Base-by-base conservation (phyloP, 2,888 invertebrate genomes). In the Tetragnatha montana region DNA sequence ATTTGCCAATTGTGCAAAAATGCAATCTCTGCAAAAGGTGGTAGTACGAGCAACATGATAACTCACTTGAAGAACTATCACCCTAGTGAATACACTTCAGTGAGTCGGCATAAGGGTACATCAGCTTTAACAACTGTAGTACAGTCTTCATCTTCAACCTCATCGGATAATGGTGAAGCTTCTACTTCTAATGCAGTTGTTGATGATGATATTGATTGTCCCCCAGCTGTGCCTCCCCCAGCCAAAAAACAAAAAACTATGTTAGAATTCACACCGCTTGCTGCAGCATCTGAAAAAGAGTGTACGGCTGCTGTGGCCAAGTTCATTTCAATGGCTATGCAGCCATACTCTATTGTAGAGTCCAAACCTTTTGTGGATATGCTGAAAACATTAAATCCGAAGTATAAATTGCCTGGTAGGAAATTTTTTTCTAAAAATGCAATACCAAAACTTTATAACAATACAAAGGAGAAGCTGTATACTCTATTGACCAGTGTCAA, bases 341-440 rank as follows among this genome's bases (percentile, higher is more conserved):
- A 78, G 50, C 50, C 60, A 1, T 78, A 21, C 17, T 8, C 47
- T 78, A 17, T 78, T 19, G 78, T 78, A 14, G 78, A 78, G 50
- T 17, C 14, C 1, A 78, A 60, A 78, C 50, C 78, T 19, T 78
- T 78, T 49, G 47, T 60, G 8, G 50, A 50, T 21, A 78, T 78
- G 78, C 0, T 78, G 1, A 78, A 78, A 78, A 7, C 17, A 49
- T 17, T 60, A 60, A 47, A 78, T 49, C 78, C 78, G 17, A 78
- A 50, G 8, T 49, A 49, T 49, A 17, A 78, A 50, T 21, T 50
- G 0, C 78, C 78, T 21, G 17, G 47, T 8, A 49, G 60, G 7
- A 78, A 78, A 6, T 78, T 49, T 49, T 78, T 78, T 49, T 49
- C 78, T 12, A 78, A 78, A 47, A 78, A n/a, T 35, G 78, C 50